Evolutionary conservation across 2,888 invertebrate species (phyloP).

Genomic region (Caenorhabditis uteleia): DNA sequence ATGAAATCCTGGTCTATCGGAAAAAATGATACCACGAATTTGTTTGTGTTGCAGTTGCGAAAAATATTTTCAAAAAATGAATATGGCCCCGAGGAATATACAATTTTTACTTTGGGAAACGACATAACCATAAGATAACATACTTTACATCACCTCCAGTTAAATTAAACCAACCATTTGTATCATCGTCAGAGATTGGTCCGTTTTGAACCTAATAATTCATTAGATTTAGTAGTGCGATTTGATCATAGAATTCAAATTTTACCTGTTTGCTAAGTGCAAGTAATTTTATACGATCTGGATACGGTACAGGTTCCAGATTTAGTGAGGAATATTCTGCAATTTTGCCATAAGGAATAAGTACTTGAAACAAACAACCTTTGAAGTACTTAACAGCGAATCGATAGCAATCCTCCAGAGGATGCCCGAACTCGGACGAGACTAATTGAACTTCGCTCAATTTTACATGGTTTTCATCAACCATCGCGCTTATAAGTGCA

Average conservation of each 20-base stretch:
- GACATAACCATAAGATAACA: too few species aligned
- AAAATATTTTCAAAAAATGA: too few species aligned
- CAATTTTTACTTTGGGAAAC: too few species aligned
- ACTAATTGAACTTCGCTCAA: conserved; percentile 51
- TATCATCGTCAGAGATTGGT: conserved; percentile 45
- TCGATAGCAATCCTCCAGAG: conserved; percentile 82
- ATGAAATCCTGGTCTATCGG: too few species aligned
- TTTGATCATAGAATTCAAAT: too few species aligned
- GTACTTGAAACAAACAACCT: conserved; percentile 76
- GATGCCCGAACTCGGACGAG: conserved; percentile 70
- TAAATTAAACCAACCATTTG: conserved; percentile 64
- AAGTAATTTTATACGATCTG: conserved; percentile 59
- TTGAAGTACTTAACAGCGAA: conserved; percentile 89
- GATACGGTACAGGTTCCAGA: conserved; percentile 61
- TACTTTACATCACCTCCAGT: conserved; percentile 65
- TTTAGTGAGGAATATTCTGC: conserved; percentile 7
- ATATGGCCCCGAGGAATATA: too few species aligned
- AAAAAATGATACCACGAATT: too few species aligned
- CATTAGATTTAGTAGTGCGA: too few species aligned
- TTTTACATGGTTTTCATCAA: conserved; percentile 44
- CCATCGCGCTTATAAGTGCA: too few species aligned
- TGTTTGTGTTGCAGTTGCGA: too few species aligned
- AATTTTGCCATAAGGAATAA: too few species aligned
- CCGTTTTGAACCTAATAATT: conserved; percentile 50
- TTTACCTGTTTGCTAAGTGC: conserved; percentile 63